These are phyloP conservation scores for Drosophila kikkawai DNA, from an alignment of 1,140 invertebrate genomes.

Conservation along the genomic window DNA sequence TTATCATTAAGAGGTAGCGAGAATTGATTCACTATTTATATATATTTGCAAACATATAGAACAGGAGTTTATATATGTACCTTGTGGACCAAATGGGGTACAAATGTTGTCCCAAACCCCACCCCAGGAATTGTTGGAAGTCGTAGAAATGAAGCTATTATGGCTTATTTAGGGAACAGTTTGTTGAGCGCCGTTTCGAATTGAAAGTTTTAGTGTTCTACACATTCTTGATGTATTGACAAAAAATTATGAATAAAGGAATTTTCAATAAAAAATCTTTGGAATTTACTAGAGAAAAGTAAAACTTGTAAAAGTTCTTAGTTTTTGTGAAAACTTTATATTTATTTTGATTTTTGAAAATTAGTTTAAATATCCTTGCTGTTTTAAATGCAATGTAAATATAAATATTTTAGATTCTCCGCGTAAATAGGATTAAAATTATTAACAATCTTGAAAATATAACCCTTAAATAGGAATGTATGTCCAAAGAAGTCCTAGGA, in stretches of 20 bases:
- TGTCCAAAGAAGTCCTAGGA: no score
- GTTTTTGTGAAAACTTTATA: neutral
- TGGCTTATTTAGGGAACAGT: constrained; percentile 26
- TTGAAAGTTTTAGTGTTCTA: constrained; percentile 33
- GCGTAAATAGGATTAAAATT: neutral
- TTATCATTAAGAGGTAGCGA: constrained; percentile 17
- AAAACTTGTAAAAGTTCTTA: neutral
- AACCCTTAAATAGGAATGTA: no score
- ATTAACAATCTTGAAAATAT: no score
- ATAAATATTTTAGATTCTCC: no score
- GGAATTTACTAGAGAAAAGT: neutral
- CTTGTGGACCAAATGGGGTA: constrained; percentile 58
- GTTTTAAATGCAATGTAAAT: neutral
- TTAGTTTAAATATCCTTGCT: constrained; percentile 12
- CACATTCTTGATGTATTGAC: constrained; percentile 54
- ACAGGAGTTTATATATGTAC: constrained; percentile 36
- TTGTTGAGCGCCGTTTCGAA: constrained; percentile 45
- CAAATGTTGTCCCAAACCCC: constrained; percentile 16
- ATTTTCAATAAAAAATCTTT: constrained; percentile 52
- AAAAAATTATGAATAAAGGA: constrained; percentile 61
- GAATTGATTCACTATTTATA: constrained; percentile 23
- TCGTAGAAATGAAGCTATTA: neutral
- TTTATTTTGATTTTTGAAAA: neutral
- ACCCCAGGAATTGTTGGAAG: constrained; percentile 37
- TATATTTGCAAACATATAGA: constrained; percentile 14